Conservation (phyloP, 2,797 vertebrate genomes). For the Eleutherodactylus coqui region DNA sequence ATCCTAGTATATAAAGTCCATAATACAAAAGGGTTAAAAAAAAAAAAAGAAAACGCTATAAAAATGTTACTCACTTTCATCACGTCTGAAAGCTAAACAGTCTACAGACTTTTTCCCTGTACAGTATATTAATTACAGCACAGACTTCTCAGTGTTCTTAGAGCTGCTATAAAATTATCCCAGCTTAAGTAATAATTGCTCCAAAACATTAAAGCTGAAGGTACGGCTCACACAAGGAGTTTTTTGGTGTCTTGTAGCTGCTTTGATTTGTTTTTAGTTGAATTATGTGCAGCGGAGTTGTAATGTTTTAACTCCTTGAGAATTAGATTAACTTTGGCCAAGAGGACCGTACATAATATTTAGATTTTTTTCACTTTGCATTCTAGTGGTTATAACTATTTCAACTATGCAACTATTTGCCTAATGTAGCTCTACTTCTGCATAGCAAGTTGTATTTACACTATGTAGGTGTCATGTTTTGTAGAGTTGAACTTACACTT, state of each 20-base stretch:
- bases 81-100: constrained; percentile 28
- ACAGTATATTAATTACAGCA: neutral
- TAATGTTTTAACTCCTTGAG: neutral
- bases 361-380: too few species aligned
- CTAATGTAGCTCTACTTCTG: too few species aligned
- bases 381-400: too few species aligned
- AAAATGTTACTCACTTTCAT: constrained; percentile 22
- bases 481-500: too few species aligned
- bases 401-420: too few species aligned
- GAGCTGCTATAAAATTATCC: neutral
- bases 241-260: neutral
- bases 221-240: neutral
- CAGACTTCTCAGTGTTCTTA: neutral
- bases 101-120: neutral
- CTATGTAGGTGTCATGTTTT: too few species aligned
- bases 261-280: neutral
- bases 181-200: neutral
- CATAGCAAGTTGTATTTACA: too few species aligned
- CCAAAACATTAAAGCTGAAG: constrained; percentile 1
- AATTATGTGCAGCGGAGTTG: neutral
- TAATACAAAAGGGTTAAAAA: constrained; percentile 29
- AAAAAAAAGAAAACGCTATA: constrained; percentile 27
- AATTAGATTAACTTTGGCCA: neutral
- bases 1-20: constrained; percentile 16
- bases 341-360: too few species aligned